Evolutionary conservation across 2,888 invertebrate species (phyloP), one percentile per base, ranked within the genome.

Genomic region (Carterocephalus palaemon): DNA sequence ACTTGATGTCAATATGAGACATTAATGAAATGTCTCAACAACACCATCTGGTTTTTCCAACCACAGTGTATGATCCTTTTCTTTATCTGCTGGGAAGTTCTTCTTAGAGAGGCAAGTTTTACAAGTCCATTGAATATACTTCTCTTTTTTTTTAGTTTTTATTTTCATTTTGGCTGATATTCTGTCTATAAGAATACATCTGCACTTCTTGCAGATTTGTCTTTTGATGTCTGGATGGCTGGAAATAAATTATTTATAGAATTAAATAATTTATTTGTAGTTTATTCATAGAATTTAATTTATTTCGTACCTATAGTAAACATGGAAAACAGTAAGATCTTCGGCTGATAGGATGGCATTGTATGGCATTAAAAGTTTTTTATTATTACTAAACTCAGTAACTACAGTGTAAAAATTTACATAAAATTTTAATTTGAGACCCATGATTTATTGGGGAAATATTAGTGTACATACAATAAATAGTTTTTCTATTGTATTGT

Each of bases 171-270:
- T 84, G 0, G 85, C 88, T 3, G 90, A 87, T 42, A 83, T 69
- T 16, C 88, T 85, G 15, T 88, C 70, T 26, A 89, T 73, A 0
- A 90, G 69, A 3, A 88, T 77, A 42, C 86, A 80, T 38, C 86
- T 78, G 54, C 91, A 91, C 52, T 79, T 84, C 61, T 90, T 90
- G 56, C 91, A 91, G 29, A 90, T 64, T 46, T 88, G 88, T 37
- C 89, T 75, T 57, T 90, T 91, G 24, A 91, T 67, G 38, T 88
- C 81, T n/a, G 89, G 88, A 56, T 90, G 89, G 51, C 90, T 90
- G 66, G 5, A 77, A 79, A 31, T 48, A 16, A 41, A 48, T 47
- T 38, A 40, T 22, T 7, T 48, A 13, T 4, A 10, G 24, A 12
- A 41, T 22, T 15, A 4, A 7, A 42, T 29, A 23, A 41, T 17